Percentiles rank a stretch among this genome's conserved stretches.
phyloP scores from a whole-genome alignment of 2,113 vertebrate species.

The Paracyprichromis sp. region DNA sequence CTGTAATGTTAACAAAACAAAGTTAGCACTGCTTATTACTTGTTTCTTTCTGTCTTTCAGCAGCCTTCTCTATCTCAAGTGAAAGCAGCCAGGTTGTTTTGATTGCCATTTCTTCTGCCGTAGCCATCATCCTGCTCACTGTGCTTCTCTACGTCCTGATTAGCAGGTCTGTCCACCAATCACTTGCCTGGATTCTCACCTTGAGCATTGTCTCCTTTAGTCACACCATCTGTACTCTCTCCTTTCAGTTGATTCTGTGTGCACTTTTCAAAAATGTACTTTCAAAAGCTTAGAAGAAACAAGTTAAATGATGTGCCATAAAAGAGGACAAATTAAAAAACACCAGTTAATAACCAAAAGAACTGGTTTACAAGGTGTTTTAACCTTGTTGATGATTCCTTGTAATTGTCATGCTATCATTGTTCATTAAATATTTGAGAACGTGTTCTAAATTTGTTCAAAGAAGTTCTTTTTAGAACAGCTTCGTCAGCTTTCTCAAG shows the following conservation, averaged over 20 bases:
- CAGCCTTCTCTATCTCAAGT: slow-evolving; percentile 96
- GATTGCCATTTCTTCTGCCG: slow-evolving; percentile 89
- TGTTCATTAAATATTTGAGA: background rate
- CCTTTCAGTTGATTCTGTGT: background rate
- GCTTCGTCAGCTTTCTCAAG: background rate
- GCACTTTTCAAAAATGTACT: background rate
- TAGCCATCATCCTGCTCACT: slow-evolving; percentile 91
- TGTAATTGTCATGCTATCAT: background rate
- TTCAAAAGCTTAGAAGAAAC: background rate
- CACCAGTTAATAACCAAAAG: background rate
- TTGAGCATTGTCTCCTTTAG: background rate
- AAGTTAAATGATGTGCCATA: background rate
- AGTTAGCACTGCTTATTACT: background rate
- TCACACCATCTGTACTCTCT: background rate
- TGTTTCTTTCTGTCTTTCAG: slow-evolving; percentile 33
- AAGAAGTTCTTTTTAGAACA: background rate
- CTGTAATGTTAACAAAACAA: background rate
- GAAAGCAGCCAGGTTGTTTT: slow-evolving; percentile 94
- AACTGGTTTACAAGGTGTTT: background rate
- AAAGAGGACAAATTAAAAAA: background rate
- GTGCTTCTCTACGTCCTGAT: slow-evolving; percentile 89
- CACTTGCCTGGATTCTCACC: background rate
- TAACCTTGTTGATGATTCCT: background rate
- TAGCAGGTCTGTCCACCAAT: slow-evolving; percentile 79
- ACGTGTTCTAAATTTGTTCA: background rate